These are phyloP conservation scores for Bombyx mori DNA, from an alignment of 1,140 invertebrate species.

Conservation along the genomic window ASM3026992v2 NC_085123.1:12802001-12802500, in stretches of 20 bases:
- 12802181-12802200: not conserved
- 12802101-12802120: constrained; percentile 1
- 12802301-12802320: too few species aligned
- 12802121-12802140: constrained; percentile 1
- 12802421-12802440: too few species aligned
- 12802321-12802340: not conserved
- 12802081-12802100: constrained; percentile 2
- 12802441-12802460: too few species aligned
- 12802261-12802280: not conserved
- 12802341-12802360: constrained; percentile 1
- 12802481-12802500: too few species aligned
- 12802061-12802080: constrained; percentile 10
- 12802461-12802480: too few species aligned
- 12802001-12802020: constrained; percentile 11
- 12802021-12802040: constrained; percentile 11
- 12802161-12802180: not conserved
- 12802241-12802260: constrained; percentile 22
- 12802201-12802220: constrained; percentile 9
- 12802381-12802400: too few species aligned
- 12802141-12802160: constrained; percentile 1
- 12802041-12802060: constrained; percentile 10
- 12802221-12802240: constrained; percentile 21
- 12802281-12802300: too few species aligned
- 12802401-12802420: too few species aligned
- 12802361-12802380: not conserved